Base-by-base conservation (phyloP, 2,797 vertebrate genomes). In the Neosilurus hyrtlii region DNA sequence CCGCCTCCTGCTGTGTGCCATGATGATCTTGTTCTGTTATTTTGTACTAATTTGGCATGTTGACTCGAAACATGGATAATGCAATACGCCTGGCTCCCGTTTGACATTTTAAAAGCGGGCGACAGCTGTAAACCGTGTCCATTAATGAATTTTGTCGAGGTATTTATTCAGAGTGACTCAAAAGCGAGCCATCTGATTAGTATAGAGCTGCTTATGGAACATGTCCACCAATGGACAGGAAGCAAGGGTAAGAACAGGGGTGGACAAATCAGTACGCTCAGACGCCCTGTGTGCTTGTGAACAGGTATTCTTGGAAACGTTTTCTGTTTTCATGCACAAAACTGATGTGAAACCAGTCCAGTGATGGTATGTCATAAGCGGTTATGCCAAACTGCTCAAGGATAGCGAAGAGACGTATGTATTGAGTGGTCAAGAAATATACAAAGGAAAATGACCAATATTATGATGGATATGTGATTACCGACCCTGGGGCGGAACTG, bases 1-100 rank as follows among this genome's bases (percentile, higher is more conserved):
- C 43, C 63, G 37, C 22, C 11, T 76, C 37, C 37, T 83, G 59
- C 59, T 76, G 80, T 79, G 49, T 80, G 54, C 74, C 59, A 59
- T 81, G 56, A 75, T 79, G 65, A 57, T 61, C 66, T 78, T 76
- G 67, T 30, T 73, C n/a, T 66, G 4, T 84, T 35, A n/a, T 81
- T 74, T 84, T n/a, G 35, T 82, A 57, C 61, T 9, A 30, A 49
- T 83, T 76, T 82, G 63, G 24, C 65, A 63, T 80, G 73, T 81
- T 84, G 35, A 54, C 65, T 82, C 82, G 54, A 63, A 79, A 51
- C 49, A 24, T n/a, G 52, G 61, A 37, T 57, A 81, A 9, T n/a
- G 20, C 22, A 3, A 61, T 43, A 1, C 12, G 12, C 73, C 80
- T 85, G 72, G 62, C 68, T 84, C 70, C 78, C 8, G 6, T 83